These are phyloP conservation scores for Thalassarche chlororhynchos DNA, from an alignment of 2,113 vertebrate genomes.

Conservation along the genomic window DNA sequence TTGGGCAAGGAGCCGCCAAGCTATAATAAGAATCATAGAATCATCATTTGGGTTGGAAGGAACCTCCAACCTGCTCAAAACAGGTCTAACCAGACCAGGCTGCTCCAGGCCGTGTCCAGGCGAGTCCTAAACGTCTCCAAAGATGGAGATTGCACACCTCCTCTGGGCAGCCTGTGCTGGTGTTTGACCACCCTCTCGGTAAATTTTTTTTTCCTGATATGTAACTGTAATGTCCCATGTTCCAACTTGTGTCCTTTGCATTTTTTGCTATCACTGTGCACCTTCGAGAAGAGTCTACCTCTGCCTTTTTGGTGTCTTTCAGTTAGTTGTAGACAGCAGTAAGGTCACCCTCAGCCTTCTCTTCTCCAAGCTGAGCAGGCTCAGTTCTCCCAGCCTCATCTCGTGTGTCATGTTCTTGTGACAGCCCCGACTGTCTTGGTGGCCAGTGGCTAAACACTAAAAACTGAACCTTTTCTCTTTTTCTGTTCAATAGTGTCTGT, in stretches of 20 bases:
- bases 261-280: background rate
- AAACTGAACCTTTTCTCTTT: background rate
- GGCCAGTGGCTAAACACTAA: background rate
- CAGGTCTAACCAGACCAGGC: background rate
- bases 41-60: background rate
- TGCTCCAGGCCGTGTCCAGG: background rate
- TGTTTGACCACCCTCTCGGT: background rate
- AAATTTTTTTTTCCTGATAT: background rate
- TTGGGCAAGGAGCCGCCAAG: background rate
- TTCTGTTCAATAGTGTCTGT: background rate
- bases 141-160: background rate
- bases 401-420: rapidly evolving
- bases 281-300: background rate
- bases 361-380: background rate
- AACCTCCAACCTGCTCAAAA: background rate
- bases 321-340: background rate
- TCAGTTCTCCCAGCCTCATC: background rate
- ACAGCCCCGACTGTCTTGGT: background rate
- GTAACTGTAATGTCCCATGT: background rate
- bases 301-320: background rate
- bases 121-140: background rate
- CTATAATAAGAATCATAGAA: background rate
- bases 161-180: background rate
- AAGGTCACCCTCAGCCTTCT: background rate
- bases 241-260: background rate